phyloP scores from a whole-genome alignment of 2,797 vertebrate genomes.

The Prunella strophiata region DNA sequence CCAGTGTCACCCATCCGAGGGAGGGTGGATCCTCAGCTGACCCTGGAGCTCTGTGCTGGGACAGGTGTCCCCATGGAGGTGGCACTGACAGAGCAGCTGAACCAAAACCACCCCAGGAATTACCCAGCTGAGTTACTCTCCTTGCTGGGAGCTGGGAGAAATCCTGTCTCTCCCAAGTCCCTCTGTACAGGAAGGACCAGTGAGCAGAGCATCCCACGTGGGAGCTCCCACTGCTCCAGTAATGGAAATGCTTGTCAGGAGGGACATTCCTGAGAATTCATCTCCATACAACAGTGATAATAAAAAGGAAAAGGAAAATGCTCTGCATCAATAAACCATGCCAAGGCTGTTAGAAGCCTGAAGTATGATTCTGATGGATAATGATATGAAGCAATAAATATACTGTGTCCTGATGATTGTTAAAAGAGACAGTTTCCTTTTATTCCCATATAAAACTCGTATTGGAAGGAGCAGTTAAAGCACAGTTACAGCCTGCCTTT shows the following conservation, averaged over 20 bases:
- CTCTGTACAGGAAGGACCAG: fast-evolving
- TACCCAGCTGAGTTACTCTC: fast-evolving
- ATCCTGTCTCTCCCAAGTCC: fast-evolving
- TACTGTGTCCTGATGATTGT: neutral
- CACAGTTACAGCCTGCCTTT: neutral
- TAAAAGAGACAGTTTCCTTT: conserved; percentile 16
- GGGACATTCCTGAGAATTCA: neutral
- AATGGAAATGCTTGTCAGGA: neutral
- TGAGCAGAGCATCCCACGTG: neutral
- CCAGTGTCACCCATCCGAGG: neutral
- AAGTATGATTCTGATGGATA: neutral
- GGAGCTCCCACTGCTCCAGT: neutral
- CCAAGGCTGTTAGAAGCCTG: neutral
- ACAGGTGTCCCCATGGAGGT: neutral
- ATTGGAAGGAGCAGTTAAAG: neutral
- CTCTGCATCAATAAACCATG: neutral
- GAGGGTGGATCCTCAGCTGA: neutral
- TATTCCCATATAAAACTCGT: neutral
- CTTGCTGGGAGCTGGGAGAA: neutral
- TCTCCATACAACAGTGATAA: neutral
- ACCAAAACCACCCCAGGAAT: fast-evolving
- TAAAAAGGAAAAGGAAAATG: neutral
- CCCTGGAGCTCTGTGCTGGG: neutral
- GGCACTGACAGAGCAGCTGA: neutral
- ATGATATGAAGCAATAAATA: conserved; percentile 1